Conservation (phyloP, 2,113 vertebrate genomes). For the Sigmodon hispidus region DNA sequence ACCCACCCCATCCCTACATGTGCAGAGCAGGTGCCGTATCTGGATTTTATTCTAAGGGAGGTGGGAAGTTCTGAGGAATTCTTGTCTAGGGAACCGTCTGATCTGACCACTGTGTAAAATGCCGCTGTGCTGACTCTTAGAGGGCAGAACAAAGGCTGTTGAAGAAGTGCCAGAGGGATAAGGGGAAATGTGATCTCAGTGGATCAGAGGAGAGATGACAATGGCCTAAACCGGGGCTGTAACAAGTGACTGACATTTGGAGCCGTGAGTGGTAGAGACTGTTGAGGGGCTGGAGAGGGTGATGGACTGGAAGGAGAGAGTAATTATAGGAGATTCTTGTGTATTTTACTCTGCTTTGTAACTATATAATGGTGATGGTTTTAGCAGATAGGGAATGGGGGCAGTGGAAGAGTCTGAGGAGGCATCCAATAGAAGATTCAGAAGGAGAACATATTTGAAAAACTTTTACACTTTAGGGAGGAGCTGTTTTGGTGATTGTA, state of each 20-base stretch:
- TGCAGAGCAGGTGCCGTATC: neutral
- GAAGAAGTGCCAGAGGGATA: neutral
- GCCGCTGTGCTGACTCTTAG: neutral
- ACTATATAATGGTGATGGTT: neutral
- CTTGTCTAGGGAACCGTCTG: neutral
- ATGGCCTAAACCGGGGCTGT: neutral
- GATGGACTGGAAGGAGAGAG: no score
- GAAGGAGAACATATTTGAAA: neutral
- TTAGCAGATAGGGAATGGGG: neutral
- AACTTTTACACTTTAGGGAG: neutral
- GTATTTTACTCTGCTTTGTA: neutral
- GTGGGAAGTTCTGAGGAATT: slow-evolving; percentile 28
- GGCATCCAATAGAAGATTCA: neutral
- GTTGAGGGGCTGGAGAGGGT: neutral
- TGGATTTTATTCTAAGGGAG: slow-evolving; percentile 18
- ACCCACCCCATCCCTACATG: neutral
- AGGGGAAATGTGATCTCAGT: neutral
- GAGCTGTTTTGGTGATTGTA: neutral
- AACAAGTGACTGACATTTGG: neutral
- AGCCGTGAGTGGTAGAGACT: neutral
- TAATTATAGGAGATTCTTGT: neutral
- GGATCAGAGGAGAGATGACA: neutral
- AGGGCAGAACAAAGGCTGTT: neutral
- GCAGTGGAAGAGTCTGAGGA: neutral
- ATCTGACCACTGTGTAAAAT: slow-evolving; percentile 34